A percentile compares a stretch with the other conserved stretches of the same genome.
Evolutionary conservation across 1,140 invertebrate genomes (phyloP).

Genomic region (Campoletis sonorensis): DNA sequence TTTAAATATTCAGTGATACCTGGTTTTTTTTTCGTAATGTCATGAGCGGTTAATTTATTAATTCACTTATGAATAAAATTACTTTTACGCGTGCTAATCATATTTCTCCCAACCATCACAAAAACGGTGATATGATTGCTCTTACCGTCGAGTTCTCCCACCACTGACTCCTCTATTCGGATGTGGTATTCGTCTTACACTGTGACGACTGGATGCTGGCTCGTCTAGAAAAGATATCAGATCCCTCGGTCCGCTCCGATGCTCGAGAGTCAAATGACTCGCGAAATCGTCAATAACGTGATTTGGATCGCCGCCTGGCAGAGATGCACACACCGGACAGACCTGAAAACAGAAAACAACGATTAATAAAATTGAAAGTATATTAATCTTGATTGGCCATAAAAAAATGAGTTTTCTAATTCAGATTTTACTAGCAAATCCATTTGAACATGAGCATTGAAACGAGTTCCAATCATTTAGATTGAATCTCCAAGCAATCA

Average conservation of each 20-base stretch:
- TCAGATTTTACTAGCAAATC: background rate
- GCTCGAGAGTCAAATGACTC: slow-evolving; percentile 95
- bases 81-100: no score
- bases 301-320: slow-evolving; percentile 97
- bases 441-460: no score
- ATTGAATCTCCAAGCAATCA: no score
- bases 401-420: background rate
- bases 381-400: no score
- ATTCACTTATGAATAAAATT: no score
- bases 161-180: slow-evolving; percentile 86
- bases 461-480: no score
- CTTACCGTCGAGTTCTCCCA: slow-evolving; percentile 82
- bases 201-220: slow-evolving; percentile 87
- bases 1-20: no score
- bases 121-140: slow-evolving; percentile 24
- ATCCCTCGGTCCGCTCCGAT: slow-evolving; percentile 91
- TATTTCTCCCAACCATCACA: slow-evolving; percentile 38
- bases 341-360: slow-evolving; percentile 78
- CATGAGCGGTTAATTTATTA: no score
- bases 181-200: slow-evolving; percentile 91
- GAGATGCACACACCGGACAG: slow-evolving; percentile 96
- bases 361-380: background rate
- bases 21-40: no score
- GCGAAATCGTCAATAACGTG: slow-evolving; percentile 98
- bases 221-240: slow-evolving; percentile 94